A percentile compares a stretch with the other conserved stretches of the same genome.
Conservation (phyloP, 53 echinoderm and acorn worm genomes). For the Paracentrotus lividus region DNA sequence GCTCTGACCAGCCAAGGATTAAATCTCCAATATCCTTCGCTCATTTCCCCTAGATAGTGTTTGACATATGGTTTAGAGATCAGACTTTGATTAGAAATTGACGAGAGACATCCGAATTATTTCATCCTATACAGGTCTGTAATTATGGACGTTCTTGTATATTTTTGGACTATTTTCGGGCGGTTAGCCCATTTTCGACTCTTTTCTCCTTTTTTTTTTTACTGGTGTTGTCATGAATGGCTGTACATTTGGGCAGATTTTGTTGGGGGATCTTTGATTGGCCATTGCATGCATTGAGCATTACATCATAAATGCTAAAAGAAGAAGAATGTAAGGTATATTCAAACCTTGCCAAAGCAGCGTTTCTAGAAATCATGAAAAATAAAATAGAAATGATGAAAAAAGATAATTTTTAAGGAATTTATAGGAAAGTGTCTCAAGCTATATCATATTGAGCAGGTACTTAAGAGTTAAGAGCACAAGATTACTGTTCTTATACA, state of each 20-base stretch:
- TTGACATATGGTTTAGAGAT: constrained; percentile 59
- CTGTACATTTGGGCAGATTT: too few species aligned
- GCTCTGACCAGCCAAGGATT: constrained; percentile 24
- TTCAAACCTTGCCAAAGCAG: too few species aligned
- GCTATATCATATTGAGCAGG: too few species aligned
- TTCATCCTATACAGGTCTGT: constrained; percentile 43
- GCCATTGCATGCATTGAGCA: background rate
- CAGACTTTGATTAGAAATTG: constrained; percentile 47
- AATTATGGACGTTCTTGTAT: constrained; percentile 7
- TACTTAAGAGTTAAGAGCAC: too few species aligned
- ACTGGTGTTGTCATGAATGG: too few species aligned
- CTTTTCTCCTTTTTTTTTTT: background rate
- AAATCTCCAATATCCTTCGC: constrained; percentile 53
- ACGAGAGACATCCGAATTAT: constrained; percentile 62
- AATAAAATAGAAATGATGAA: too few species aligned
- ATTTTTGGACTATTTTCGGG: constrained; percentile 4
- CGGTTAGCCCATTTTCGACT: background rate
- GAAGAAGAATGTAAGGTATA: too few species aligned
- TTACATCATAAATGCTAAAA: background rate
- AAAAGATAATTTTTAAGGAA: too few species aligned
- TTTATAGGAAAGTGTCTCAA: too few species aligned
- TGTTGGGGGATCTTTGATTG: too few species aligned
- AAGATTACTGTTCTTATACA: too few species aligned
- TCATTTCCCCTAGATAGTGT: constrained; percentile 23
- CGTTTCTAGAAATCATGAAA: too few species aligned